Conservation (phyloP, 1,140 invertebrate genomes). For the Aphis craccivora region DNA sequence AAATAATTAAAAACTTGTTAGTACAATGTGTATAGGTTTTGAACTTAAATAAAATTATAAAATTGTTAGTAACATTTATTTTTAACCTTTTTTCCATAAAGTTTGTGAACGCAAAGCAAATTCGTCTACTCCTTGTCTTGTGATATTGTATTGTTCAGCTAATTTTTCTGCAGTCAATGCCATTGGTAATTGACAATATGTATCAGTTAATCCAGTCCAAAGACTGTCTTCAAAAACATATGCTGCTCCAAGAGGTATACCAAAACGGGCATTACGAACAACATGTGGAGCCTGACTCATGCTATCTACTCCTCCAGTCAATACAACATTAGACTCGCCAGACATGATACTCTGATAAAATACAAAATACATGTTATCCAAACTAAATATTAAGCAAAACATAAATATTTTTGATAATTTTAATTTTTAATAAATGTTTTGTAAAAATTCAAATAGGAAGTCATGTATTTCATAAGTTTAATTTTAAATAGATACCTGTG, state of each 20-base stretch:
- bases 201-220: conserved; percentile 91
- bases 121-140: conserved; percentile 85
- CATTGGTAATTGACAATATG: conserved; percentile 92
- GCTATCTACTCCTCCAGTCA: conserved; percentile 92
- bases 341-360: conserved; percentile 80
- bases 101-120: conserved; percentile 87
- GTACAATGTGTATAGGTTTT: background rate
- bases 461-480: background rate
- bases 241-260: conserved; percentile 81
- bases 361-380: background rate
- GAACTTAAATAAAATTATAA: background rate
- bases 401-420: background rate
- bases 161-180: conserved; percentile 97
- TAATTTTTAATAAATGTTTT: background rate
- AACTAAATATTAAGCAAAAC: background rate
- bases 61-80: background rate
- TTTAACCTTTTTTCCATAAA: conserved; percentile 78
- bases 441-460: background rate
- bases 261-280: conserved; percentile 89
- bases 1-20: conserved; percentile 58
- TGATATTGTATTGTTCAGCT: conserved; percentile 87
- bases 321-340: conserved; percentile 85
- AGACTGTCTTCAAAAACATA: conserved; percentile 89
- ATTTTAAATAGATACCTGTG: conserved; percentile 72
- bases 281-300: conserved; percentile 96